Evolutionary conservation across 2,888 invertebrate genomes (phyloP).

Genomic region (Neuroscelio doddi): DNA sequence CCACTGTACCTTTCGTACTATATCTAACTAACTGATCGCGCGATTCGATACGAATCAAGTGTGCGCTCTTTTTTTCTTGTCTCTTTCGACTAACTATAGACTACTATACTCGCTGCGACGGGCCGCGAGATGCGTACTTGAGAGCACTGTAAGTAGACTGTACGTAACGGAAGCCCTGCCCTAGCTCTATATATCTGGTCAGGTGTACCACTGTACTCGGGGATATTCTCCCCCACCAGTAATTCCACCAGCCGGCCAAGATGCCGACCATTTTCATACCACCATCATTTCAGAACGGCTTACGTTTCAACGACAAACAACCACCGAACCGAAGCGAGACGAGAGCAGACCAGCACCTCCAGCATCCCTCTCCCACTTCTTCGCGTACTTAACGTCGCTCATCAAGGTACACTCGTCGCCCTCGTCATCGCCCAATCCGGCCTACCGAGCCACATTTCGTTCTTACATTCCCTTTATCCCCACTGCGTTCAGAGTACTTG

Average conservation of each 20-base stretch:
- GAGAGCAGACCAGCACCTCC: conserved; percentile 52
- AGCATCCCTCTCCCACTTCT: conserved; percentile 45
- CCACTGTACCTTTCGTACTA: conserved; percentile 50
- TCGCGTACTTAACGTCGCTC: conserved; percentile 24
- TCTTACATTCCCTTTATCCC: conserved; percentile 47
- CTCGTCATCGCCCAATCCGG: conserved; percentile 47
- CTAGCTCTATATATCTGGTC: conserved; percentile 73
- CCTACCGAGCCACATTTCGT: conserved; percentile 48
- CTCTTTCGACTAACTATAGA: conserved; percentile 41
- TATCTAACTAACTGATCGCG: conserved; percentile 38
- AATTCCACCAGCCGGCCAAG: conserved; percentile 33
- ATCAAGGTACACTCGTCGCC: conserved; percentile 41
- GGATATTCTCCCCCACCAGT: conserved; percentile 65
- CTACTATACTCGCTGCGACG: conserved; percentile 49
- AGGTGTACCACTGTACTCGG: conserved; percentile 69
- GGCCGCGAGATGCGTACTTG: conserved; percentile 62
- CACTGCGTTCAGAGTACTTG: too few species aligned
- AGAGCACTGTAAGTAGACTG: conserved; percentile 71
- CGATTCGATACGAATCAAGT: conserved; percentile 54
- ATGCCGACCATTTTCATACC: conserved; percentile 60
- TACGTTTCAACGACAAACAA: conserved; percentile 59
- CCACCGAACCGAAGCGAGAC: conserved; percentile 63
- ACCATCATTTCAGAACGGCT: conserved; percentile 56
- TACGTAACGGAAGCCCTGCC: conserved; percentile 72
- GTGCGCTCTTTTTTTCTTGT: conserved; percentile 21